Base-by-base conservation (phyloP, 92 coral and sea anemone genomes). In the Actinernus sp. region DNA sequence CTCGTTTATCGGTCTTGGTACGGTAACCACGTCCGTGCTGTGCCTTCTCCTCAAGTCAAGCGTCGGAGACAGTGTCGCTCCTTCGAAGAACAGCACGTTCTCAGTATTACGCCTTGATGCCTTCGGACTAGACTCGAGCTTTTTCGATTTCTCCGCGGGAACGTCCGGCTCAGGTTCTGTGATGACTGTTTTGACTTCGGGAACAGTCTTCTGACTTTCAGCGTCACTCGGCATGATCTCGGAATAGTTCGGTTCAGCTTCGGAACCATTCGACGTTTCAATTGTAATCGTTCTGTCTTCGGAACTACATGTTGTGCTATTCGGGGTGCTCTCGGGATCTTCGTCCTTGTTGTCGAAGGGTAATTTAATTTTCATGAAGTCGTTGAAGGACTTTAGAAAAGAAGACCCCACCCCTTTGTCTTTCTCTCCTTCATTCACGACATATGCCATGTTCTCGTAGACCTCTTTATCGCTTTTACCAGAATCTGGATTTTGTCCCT, bases 21-120 rank as follows among this genome's bases (percentile, higher is more conserved):
- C 76, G 11, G 87, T 55, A 5, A 90, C 92, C 26, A 74, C 40
- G 1, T 78, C 97, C 52, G 89, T 91, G 4, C 97, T 90, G 58
- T 90, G 97, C 13, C 97, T 76, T 33, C 88, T 56, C 13, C 75
- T 56, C 26, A 49, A 1, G 11, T 70, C 78, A 8, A 70, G 12
- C 24, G 43, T 58, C 11, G 78, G 78, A n/a, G 67, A 60, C 22
- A 70, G 27, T 26, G 57, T 70, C n/a, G 78, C 78, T 27, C 78
- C 78, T 3, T 70, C 78, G 47, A 70, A 70, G 50, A 70, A 70
- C 26, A 56, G 41, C 9, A 70, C 21, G 21, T 70, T 70, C 7
- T 70, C 78, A 0, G 78, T 41, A 5, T 39, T 67, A 2, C 55
- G 66, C 1, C 67, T 20, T 2, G 24, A 3, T 1, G 14, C 6